These are phyloP conservation scores for Bambusicola thoracicus DNA, from an alignment of 2,113 vertebrate species.

Conservation along the genomic window DNA sequence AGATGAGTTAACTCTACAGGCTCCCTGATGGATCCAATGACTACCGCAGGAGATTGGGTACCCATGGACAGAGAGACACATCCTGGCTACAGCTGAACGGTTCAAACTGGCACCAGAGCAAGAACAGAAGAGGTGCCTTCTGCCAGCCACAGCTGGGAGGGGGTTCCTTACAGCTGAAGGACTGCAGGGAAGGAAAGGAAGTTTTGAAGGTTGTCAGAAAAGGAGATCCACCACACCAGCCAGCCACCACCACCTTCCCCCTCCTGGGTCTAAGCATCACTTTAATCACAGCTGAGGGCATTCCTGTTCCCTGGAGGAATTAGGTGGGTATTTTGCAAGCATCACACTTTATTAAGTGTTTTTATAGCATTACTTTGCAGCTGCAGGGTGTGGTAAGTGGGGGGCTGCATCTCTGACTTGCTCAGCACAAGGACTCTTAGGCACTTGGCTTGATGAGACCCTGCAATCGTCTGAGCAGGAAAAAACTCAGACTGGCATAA, in stretches of 20 bases:
- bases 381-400: neutral
- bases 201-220: neutral
- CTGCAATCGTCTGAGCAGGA: neutral
- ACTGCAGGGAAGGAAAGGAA: neutral
- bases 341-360: neutral
- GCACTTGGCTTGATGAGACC: accelerated
- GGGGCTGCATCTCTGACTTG: neutral
- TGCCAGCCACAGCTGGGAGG: neutral
- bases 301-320: neutral
- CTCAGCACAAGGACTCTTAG: neutral
- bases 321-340: constrained; percentile 17
- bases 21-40: neutral
- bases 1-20: neutral
- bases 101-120: neutral
- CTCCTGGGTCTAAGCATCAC: accelerated
- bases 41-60: neutral
- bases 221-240: neutral
- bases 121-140: accelerated
- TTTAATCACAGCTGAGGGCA: neutral
- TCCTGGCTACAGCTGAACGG: neutral
- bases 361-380: neutral
- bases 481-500: neutral
- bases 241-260: neutral
- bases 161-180: neutral
- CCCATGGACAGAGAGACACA: too few relatives aligned